Base-by-base conservation (phyloP, 2,113 vertebrate genomes). In the Natator depressus region DNA sequence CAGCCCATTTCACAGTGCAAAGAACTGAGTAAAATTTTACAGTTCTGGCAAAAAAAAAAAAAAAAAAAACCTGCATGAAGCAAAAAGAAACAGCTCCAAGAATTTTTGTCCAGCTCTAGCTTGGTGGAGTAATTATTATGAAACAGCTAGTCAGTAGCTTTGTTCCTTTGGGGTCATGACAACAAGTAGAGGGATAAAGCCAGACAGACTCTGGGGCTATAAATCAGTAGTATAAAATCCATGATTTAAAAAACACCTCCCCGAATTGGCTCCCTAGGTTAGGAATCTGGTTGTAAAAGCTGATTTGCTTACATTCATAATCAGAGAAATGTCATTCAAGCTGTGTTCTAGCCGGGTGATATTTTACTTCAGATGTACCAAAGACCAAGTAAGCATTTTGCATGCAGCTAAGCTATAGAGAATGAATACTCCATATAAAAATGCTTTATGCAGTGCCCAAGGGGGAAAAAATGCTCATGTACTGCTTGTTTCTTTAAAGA, bases 251-350 rank as follows among this genome's bases (percentile, higher is more conserved):
- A 95, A 90, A 50, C 82, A 90, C 85, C 54, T 97, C 87, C 84
- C 81, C 90, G 87, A 84, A 85, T 85, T 96, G 88, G n/a, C 80
- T 94, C 62, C 94, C 80, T 83, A 91, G 91, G 96, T 88, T 88
- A 97, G 89, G 95, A 95, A 89, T 95, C 94, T 93, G 85, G 90
- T 97, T 90, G 93, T 97, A 95, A 97, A 94, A 90, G 95, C 94
- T 97, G 96, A 98, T 98, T 98, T 87, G 4, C 90, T 93, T 98
- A 96, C 83, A 93, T 93, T 97, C 95, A 91, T 97, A 96, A 97
- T 96, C 89, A 94, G 55, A 84, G 97, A 95, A 97, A 93, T 94
- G 84, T 97, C 95, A 94, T 94, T 96, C 95, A 95, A 91, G 89
- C 46, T 93, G 80, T 49, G 25, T 92, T 97, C 90, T 95, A 84